Conservation (phyloP, 1,140 invertebrate genomes). For the Danaus melanippus region DNA sequence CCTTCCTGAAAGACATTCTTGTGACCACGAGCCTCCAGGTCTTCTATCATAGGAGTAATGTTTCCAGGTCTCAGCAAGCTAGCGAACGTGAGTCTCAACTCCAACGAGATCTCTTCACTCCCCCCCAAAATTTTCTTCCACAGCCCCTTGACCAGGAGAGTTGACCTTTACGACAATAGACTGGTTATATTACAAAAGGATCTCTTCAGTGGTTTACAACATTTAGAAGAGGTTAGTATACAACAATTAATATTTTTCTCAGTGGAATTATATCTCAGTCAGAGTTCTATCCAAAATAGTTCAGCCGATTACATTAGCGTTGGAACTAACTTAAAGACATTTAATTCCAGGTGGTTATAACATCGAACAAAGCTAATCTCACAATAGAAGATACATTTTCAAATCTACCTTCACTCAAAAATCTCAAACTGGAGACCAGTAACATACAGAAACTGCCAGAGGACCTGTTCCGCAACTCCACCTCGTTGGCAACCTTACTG, state of each 20-base stretch:
- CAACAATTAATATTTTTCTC: too few relatives aligned
- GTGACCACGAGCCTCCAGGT: too few relatives aligned
- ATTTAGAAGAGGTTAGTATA: conserved; percentile 14
- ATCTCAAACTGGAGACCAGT: conserved; percentile 13
- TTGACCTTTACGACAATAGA: conserved; percentile 2
- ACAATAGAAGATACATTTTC: conserved; percentile 6
- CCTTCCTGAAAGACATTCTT: too few relatives aligned
- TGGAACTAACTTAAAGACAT: conserved; percentile 8
- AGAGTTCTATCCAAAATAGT: background rate
- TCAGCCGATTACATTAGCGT: conserved; percentile 1
- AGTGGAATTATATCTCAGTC: conserved; percentile 8
- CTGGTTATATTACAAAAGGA: background rate
- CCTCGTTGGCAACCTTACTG: background rate
- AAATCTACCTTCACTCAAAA: background rate
- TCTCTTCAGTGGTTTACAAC: conserved; percentile 1
- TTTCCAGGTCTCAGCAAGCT: background rate
- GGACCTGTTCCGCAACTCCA: conserved; percentile 11
- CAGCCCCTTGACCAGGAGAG: background rate
- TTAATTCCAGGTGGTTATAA: conserved; percentile 5
- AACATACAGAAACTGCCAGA: background rate
- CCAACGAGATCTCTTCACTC: background rate
- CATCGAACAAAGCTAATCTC: background rate
- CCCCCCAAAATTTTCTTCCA: background rate
- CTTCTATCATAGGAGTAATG: too few relatives aligned
- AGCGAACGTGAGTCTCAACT: conserved; percentile 1